Base-by-base conservation (phyloP, 2,888 invertebrate genomes). In the Drosophila borealis region DNA sequence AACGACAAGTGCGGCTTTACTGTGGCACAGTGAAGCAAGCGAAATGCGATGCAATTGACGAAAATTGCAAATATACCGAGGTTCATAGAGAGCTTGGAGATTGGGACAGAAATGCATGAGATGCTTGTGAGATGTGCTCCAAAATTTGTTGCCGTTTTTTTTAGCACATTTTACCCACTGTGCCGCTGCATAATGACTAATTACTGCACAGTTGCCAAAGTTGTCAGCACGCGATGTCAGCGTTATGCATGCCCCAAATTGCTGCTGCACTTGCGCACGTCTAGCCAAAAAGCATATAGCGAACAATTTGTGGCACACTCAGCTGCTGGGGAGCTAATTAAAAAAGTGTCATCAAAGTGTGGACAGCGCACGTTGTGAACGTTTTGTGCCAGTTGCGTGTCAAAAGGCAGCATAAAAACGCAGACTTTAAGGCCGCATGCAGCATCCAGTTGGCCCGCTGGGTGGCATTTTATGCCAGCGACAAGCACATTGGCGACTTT, bases 341-440 rank as follows among this genome's bases (percentile, higher is more conserved):
- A 86, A 86, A 86, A 86, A 86, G 86, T 88, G 88, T 80, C 85
- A 88, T 88, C 88, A 85, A 81, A 81, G 84, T 77, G 88, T 83
- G 82, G 83, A 83, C 79, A 71, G 81, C 65, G 76, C 76, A 73
- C 69, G 70, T 66, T 66, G 64, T 48, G 65, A 50, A 62, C 70
- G 25, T 73, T 66, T 62, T 54, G 51, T 79, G 77, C 51, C 60
- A 57, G 68, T 81, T 72, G 86, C 83, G 83, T 88, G 88, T 81
- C 81, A 78, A 67, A 74, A 81, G 79, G 79, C 81, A 55, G 69
- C 81, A 86, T 84, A 84, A 84, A 86, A 81, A 67, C 65, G 68
- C 49, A 48, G 65, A 83, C 57, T 86, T 86, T 86, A 88, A 61
- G 80, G 61, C 64, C 65, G 48, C 36, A 50, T 25, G 50, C 41